phyloP scores from a whole-genome alignment of 2,888 invertebrate species.

The Eristalinus aeneus region DNA sequence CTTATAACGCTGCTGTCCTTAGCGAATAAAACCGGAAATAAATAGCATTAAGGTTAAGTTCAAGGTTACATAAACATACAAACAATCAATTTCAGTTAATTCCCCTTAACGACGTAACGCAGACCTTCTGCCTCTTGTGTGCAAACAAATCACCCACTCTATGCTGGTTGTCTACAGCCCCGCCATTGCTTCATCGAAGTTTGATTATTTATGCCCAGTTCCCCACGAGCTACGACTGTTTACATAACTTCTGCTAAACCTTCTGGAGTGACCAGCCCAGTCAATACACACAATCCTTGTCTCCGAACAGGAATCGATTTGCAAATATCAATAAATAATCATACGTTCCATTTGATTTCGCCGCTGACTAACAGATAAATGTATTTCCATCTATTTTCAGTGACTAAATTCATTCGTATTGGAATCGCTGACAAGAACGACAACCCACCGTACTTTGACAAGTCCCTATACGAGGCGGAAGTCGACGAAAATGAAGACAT shows the following conservation, averaged over 20 bases:
- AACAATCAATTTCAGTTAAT: neutral
- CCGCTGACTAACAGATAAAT: neutral
- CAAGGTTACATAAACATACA: neutral
- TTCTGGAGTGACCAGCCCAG: neutral
- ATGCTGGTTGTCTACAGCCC: neutral
- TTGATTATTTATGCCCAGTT: neutral
- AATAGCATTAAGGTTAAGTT: neutral
- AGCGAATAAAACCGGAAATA: neutral
- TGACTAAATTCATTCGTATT: slow-evolving; percentile 98
- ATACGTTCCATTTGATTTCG: neutral
- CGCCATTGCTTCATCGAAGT: neutral
- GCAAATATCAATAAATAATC: neutral
- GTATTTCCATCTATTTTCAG: slow-evolving; percentile 83
- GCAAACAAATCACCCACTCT: neutral
- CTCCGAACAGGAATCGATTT: neutral
- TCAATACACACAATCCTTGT: neutral
- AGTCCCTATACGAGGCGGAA: slow-evolving; percentile 97
- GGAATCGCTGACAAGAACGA: slow-evolving; percentile 99
- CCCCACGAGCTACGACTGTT: neutral
- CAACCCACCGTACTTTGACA: slow-evolving; percentile 99
- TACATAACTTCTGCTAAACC: neutral
- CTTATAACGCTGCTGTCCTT: neutral
- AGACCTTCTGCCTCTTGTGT: neutral
- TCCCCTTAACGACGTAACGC: neutral
- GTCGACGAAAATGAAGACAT: slow-evolving; percentile 99